A percentile compares a stretch with the other conserved stretches of the same genome.
These are phyloP conservation scores for Peromyscus californicus DNA, from an alignment of 2,113 vertebrate species.

Conservation along the genomic window DNA sequence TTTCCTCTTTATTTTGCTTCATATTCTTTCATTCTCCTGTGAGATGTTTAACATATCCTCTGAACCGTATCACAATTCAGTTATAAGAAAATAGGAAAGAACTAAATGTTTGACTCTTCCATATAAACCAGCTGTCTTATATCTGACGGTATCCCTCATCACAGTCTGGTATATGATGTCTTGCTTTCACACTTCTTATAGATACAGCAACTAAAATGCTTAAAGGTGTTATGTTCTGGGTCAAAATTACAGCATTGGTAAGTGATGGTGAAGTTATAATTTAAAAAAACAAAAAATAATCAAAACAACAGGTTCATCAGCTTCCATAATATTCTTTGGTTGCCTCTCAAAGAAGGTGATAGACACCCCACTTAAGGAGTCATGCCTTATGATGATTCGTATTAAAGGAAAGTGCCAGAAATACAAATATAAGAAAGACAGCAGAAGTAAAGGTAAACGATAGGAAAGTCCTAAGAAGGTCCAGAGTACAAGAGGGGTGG, in stretches of 20 bases:
- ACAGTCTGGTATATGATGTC: background rate
- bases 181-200: background rate
- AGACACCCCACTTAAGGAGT: background rate
- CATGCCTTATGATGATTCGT: background rate
- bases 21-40: constrained; percentile 1
- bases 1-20: constrained; percentile 35
- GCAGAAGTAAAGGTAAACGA: background rate
- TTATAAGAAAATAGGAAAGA: background rate
- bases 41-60: background rate
- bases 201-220: background rate
- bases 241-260: background rate
- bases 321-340: background rate
- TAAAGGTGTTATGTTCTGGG: background rate
- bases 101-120: background rate
- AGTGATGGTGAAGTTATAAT: background rate
- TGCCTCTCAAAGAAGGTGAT: background rate
- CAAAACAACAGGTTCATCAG: background rate
- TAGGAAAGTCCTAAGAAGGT: background rate
- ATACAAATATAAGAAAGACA: background rate
- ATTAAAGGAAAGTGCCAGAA: background rate
- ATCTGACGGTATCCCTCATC: background rate
- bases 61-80: constrained; percentile 48
- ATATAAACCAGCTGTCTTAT: constrained; percentile 8
- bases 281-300: background rate
- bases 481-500: background rate